Percentiles rank a stretch among this genome's conserved stretches.
phyloP scores from a whole-genome alignment of 2,113 vertebrate genomes.

The Tachycineta bicolor region DNA sequence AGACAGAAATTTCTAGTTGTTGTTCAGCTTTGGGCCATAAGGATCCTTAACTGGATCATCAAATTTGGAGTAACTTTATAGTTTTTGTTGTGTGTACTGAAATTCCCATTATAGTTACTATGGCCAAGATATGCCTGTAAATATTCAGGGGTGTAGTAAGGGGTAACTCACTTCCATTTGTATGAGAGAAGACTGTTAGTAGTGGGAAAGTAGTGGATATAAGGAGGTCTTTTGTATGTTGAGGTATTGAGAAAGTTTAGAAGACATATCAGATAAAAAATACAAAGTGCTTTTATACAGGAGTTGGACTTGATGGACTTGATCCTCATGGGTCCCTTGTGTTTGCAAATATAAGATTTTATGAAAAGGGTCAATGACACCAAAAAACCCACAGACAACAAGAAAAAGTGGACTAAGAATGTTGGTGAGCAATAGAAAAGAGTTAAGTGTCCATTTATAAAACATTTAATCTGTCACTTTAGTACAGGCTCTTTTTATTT shows the following conservation, averaged over 20 bases:
- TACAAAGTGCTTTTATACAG: not conserved
- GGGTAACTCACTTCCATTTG: not conserved
- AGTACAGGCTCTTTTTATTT: not conserved
- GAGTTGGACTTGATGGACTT: not conserved
- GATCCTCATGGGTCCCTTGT: not conserved
- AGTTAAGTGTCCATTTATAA: not conserved
- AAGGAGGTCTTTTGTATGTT: not conserved
- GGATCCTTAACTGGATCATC: not conserved
- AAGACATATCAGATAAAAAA: not conserved
- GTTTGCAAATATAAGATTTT: not conserved
- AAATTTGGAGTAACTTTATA: not conserved
- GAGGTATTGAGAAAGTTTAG: not conserved
- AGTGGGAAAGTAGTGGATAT: not conserved
- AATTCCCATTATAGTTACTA: not conserved
- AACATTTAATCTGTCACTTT: not conserved
- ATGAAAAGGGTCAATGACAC: not conserved
- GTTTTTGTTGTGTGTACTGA: not conserved
- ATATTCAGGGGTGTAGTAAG: not conserved
- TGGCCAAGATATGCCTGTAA: not conserved
- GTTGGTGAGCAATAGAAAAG: not conserved
- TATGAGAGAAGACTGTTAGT: not conserved
- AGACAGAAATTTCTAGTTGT: not conserved
- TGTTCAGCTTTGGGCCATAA: not conserved
- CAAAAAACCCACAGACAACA: not conserved
- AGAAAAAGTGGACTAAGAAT: not conserved